These are phyloP conservation scores for Lophius piscatorius DNA, from an alignment of 2,113 vertebrate species.

Conservation along the genomic window DNA sequence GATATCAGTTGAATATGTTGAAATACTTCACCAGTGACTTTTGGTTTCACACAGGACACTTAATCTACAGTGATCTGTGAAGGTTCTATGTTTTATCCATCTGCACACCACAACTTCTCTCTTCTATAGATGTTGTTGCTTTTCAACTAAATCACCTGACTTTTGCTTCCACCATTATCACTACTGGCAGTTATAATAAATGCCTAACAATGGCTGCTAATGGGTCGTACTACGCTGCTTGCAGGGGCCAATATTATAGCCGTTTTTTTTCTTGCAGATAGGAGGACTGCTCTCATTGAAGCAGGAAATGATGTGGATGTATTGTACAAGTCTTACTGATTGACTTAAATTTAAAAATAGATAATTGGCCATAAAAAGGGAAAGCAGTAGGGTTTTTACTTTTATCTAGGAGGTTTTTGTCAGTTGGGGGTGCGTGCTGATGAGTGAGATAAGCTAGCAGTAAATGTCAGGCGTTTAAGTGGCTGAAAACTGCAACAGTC, in stretches of 20 bases:
- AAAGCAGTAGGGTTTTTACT: constrained; percentile 28
- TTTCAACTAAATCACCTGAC: too few species aligned
- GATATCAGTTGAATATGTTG: neutral
- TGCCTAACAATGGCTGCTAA: too few species aligned
- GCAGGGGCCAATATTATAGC: too few species aligned
- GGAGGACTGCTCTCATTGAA: constrained; percentile 10
- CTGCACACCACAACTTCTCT: too few species aligned
- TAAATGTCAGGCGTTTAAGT: constrained; percentile 35
- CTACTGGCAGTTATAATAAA: neutral
- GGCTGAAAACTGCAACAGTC: neutral
- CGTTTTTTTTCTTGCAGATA: too few species aligned
- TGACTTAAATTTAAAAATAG: constrained; percentile 1
- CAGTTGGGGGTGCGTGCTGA: constrained; percentile 5
- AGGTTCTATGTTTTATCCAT: too few species aligned
- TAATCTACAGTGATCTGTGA: too few species aligned
- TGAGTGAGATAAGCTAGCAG: constrained; percentile 4
- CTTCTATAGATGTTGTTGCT: too few species aligned
- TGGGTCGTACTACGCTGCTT: too few species aligned
- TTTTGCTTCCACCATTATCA: neutral
- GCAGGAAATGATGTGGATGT: constrained; percentile 5
- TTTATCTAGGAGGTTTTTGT: constrained; percentile 16
- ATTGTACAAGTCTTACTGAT: constrained; percentile 9
- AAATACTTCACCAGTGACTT: neutral
- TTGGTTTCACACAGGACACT: too few species aligned
- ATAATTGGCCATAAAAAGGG: constrained; percentile 9